Evolutionary conservation across 2,888 invertebrate genomes (phyloP), one percentile per base, ranked within the genome.

Genomic region (Pollenia angustigena): DNA sequence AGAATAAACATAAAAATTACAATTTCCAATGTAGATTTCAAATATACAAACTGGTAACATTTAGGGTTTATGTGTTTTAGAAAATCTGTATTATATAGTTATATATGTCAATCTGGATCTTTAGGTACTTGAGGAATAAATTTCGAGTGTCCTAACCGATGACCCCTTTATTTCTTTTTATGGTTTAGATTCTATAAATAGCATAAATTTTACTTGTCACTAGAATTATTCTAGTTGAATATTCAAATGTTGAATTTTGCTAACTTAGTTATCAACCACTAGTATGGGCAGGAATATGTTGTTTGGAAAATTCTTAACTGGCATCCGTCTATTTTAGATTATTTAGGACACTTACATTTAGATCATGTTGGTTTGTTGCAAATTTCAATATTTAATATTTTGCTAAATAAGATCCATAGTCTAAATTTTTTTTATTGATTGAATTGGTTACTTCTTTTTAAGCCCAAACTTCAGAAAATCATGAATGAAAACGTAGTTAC

Each of bases 71-170:
- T 32, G 32, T 32, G 32, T 32, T 32, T 32, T 32, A 32, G 32
- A 32, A 48, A 48, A 11, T 56, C 18, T 56, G 23, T 18, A 16
- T 18, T 2, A 58, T 32, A 58, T 58, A 40, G 11, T 14, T 12
- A 18, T 32, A 32, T 58, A 58, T 58, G 58, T 40, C 32, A 6
- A 12, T 32, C 58, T 58, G 58, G 58, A 58, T 58, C 7, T 18
- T 64, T 18, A 64, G 44, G 46, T 12, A 44, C 10, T 64, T 64
- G 64, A 64, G 64, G 11, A 46, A 16, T 16, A 32, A 64, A 4
- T 16, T 64, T 44, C 64, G 64, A 64, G 46, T 64, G 18, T 44
- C 44, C 46, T 64, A 64, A 64, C 18, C 64, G 64, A 44, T 44
- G 16, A 46, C 32, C 64, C 14, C 23, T 64, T 1, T 18, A 46